Evolutionary conservation across 37 sponge, comb jelly and placozoan species (phyloP).

Genomic region (Mnemiopsis leidyi): DNA sequence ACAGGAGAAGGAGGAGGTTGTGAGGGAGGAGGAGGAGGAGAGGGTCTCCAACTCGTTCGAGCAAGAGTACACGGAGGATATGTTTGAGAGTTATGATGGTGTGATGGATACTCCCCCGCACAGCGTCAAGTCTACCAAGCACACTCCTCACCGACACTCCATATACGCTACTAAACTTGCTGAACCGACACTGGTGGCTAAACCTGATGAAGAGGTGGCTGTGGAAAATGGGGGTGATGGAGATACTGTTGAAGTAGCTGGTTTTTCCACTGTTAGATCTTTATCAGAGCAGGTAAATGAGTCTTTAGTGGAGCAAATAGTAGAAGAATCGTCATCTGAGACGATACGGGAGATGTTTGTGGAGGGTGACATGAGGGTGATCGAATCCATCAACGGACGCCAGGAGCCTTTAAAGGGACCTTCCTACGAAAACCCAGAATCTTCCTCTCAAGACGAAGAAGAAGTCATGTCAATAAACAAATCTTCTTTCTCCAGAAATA

Average conservation of each 20-base stretch:
- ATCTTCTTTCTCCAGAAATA: constrained; percentile 3
- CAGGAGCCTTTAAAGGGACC: not conserved
- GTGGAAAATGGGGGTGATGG: not conserved
- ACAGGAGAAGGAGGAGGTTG: not conserved
- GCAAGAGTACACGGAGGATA: not conserved
- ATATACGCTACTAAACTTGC: not conserved
- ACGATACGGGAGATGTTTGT: not conserved
- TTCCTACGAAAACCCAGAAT: not conserved
- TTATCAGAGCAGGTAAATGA: not conserved
- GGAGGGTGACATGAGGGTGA: not conserved
- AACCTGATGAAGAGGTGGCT: not conserved
- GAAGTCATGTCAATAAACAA: not conserved
- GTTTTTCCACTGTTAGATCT: not conserved
- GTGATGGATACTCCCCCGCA: not conserved
- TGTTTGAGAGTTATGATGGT: constrained; percentile 46
- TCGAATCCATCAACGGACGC: not conserved
- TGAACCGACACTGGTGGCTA: not conserved
- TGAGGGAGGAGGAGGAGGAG: not conserved
- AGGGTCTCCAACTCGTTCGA: no score
- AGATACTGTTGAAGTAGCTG: not conserved
- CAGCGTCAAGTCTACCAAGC: not conserved
- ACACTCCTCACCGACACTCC: not conserved
- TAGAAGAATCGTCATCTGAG: not conserved
- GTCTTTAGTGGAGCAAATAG: not conserved
- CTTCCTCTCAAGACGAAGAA: constrained; percentile 21